A percentile compares a stretch with the other conserved stretches of the same genome.
These are phyloP conservation scores for Notocelia uddmanniana DNA, from an alignment of 2,888 invertebrate genomes.

Conservation along the genomic window DNA sequence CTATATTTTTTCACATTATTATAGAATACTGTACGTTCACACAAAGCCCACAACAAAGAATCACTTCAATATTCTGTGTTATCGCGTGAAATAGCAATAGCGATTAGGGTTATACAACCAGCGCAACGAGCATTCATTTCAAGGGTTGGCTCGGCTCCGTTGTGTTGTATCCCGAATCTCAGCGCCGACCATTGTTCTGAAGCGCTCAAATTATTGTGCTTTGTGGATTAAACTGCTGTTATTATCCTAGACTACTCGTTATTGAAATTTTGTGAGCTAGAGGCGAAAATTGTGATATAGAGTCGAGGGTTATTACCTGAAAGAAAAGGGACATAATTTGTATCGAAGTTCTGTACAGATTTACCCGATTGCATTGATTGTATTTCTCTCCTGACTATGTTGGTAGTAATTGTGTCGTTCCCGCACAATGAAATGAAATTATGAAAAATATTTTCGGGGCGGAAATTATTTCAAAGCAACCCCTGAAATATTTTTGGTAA, in stretches of 20 bases:
- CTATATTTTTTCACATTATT: no score
- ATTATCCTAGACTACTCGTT: slow-evolving; percentile 41
- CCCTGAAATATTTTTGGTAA: no score
- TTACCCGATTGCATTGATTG: background rate
- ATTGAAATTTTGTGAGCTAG: slow-evolving; percentile 10
- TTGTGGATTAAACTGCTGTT: slow-evolving; percentile 44
- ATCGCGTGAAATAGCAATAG: slow-evolving; percentile 22
- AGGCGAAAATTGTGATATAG: background rate
- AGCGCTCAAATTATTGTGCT: slow-evolving; percentile 39
- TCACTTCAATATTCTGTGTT: slow-evolving; percentile 6
- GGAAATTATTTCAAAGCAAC: no score
- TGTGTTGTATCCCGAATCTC: slow-evolving; percentile 41
- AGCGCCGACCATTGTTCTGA: slow-evolving; percentile 36
- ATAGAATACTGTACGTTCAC: background rate
- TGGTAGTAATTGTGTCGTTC: no score
- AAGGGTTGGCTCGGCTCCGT: slow-evolving; percentile 35
- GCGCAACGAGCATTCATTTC: slow-evolving; percentile 35
- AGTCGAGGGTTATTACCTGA: background rate
- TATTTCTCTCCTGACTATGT: no score
- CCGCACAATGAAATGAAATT: no score
- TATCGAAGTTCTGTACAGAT: background rate
- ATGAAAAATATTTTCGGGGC: no score
- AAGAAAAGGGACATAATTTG: background rate
- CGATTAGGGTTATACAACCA: slow-evolving; percentile 30
- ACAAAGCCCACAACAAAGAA: slow-evolving; percentile 5